Base-by-base conservation (phyloP, 2,113 vertebrate species). In the Vulpes lagopus region DNA sequence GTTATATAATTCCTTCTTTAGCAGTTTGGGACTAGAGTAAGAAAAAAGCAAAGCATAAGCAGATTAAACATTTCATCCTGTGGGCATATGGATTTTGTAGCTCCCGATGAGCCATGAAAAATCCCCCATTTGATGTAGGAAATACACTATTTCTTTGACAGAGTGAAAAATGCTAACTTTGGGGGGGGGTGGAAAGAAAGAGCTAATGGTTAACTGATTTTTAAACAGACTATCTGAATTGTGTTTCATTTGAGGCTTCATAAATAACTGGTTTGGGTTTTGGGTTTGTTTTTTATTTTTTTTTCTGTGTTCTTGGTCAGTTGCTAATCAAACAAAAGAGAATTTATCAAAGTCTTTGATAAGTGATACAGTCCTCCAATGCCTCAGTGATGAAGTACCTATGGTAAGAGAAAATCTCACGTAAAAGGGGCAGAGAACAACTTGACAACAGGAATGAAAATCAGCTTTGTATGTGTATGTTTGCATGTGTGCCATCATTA, bases 281-380 rank as follows among this genome's bases (percentile, higher is more conserved):
- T 8, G 19, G 10, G 59, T 25, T 64, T 25, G 25, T 11, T 3
- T 64, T n/a, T n/a, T n/a, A n/a, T n/a, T 64, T 35, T 60, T 74
- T 91, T 67, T 74, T 65, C 55, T 78, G 5, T 38, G n/a, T 35
- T 82, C 4, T 76, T 62, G 57, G 91, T 97, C 91, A 96, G 15
- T 62, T 73, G 55, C 35, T 91, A 88, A 87, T 84, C 11, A 80
- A 92, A 89, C 23, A 71, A 92, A 62, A 96, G 51, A 81, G 23
- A 92, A 89, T 60, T 85, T 89, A 10, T 79, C 16, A 14, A 85
- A 67, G 16, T 74, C 22, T 6, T 67, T 92, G 17, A 53, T 62
- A 49, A 27, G 30, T 32, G 8, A 76, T 49, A 11, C 7, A 35
- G 11, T 67, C 78, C 12, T 78, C 74, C 64, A 89, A 0, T 23